These are phyloP conservation scores for Hemiscyllium ocellatum DNA, from an alignment of 2,113 vertebrate species.

Conservation along the genomic window DNA sequence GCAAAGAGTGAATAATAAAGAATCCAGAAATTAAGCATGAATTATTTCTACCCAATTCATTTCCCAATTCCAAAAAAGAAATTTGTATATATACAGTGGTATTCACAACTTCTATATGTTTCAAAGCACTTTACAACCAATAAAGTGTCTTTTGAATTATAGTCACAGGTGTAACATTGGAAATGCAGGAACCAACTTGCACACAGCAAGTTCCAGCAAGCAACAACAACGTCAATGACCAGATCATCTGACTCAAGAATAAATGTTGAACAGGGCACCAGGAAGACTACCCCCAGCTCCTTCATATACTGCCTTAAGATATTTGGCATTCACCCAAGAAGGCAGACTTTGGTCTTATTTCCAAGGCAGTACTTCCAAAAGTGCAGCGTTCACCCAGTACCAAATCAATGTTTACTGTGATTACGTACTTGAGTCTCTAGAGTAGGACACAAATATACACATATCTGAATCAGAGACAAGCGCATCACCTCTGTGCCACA, in stretches of 20 bases:
- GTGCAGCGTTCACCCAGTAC: background rate
- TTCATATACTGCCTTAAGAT: background rate
- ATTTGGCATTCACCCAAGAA: background rate
- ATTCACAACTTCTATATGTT: background rate
- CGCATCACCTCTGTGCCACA: background rate
- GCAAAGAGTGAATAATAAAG: background rate
- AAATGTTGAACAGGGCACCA: background rate
- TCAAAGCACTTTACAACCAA: background rate
- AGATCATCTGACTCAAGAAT: background rate
- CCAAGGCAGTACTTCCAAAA: background rate
- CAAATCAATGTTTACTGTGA: background rate
- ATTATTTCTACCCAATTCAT: background rate
- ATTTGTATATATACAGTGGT: background rate
- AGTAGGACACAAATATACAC: background rate
- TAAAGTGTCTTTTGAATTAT: background rate
- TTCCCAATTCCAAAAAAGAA: background rate
- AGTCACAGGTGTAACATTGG: background rate
- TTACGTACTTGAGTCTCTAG: background rate
- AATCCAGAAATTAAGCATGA: background rate
- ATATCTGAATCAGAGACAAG: background rate
- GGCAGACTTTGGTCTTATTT: background rate
- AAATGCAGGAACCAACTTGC: background rate
- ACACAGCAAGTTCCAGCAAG: background rate
- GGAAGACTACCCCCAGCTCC: background rate
- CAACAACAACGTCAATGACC: background rate